These are phyloP conservation scores for Halictus ligatus DNA, from an alignment of 2,888 invertebrate genomes.

Conservation along the genomic window DNA sequence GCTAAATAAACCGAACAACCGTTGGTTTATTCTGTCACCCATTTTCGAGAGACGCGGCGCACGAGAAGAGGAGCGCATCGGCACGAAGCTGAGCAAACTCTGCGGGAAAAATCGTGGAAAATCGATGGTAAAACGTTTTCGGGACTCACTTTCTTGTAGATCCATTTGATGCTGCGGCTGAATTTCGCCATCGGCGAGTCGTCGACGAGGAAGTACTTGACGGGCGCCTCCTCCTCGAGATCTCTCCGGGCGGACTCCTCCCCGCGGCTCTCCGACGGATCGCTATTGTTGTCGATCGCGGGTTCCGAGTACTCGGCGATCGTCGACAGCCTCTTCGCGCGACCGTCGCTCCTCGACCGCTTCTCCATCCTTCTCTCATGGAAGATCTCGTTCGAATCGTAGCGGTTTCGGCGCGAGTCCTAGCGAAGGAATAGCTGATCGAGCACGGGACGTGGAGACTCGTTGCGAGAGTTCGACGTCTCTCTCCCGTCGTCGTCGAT, in stretches of 20 bases:
- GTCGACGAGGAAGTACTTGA: slow-evolving; percentile 77
- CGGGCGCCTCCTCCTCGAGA: slow-evolving; percentile 58
- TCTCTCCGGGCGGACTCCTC: slow-evolving; percentile 38
- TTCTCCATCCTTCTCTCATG: slow-evolving; percentile 32
- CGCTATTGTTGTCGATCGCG: slow-evolving; percentile 65
- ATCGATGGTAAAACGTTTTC: slow-evolving; percentile 12
- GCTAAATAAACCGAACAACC: no score
- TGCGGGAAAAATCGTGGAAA: not conserved
- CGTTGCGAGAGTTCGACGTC: not conserved
- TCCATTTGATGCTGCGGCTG: slow-evolving; percentile 78
- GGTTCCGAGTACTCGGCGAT: slow-evolving; percentile 76
- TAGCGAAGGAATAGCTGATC: slow-evolving; percentile 23
- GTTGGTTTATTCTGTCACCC: no score
- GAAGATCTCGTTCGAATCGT: not conserved
- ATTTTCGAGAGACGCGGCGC: no score
- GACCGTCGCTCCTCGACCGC: slow-evolving; percentile 61
- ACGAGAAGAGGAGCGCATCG: not conserved
- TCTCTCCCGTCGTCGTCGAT: not conserved
- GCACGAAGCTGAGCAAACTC: not conserved
- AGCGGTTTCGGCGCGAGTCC: not conserved
- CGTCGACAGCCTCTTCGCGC: slow-evolving; percentile 76
- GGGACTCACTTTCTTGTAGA: slow-evolving; percentile 79
- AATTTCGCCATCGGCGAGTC: slow-evolving; percentile 79
- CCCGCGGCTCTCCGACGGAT: slow-evolving; percentile 38
- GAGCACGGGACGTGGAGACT: slow-evolving; percentile 13